phyloP scores from a whole-genome alignment of 1,140 invertebrate species.

The Chrysomallon squamiferum region DNA sequence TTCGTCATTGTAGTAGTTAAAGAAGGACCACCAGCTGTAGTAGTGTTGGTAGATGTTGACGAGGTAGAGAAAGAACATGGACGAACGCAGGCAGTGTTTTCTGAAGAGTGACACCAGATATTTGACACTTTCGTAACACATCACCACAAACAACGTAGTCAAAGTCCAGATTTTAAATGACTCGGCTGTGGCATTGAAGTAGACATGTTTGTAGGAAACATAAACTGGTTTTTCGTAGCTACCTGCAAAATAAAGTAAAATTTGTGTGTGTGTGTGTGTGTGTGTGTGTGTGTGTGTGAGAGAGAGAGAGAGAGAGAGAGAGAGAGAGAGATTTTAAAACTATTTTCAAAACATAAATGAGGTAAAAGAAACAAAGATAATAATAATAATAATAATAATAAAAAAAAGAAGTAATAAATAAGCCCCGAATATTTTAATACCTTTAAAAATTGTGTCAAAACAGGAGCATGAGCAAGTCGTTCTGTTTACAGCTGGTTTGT shows the following conservation, averaged over 20 bases:
- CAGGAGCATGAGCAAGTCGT: slow-evolving; percentile 78
- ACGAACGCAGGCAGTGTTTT: slow-evolving; percentile 63
- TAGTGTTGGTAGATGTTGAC: slow-evolving; percentile 81
- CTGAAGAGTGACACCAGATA: slow-evolving; percentile 69
- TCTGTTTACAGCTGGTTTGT: slow-evolving; percentile 72
- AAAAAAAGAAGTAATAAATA: no score
- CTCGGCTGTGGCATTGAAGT: slow-evolving; percentile 80
- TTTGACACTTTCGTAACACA: slow-evolving; percentile 76
- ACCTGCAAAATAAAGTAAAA: slow-evolving; percentile 65
- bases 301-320: no score
- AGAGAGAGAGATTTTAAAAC: no score
- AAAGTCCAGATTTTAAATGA: slow-evolving; percentile 80
- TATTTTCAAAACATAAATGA: no score
- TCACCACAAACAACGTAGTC: slow-evolving; percentile 73
- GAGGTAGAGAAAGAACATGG: slow-evolving; percentile 76
- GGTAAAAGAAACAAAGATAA: no score
- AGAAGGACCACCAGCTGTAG: slow-evolving; percentile 82
- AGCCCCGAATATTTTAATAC: no score
- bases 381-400: neutral
- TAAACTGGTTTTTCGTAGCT: slow-evolving; percentile 72
- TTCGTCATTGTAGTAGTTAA: slow-evolving; percentile 84
- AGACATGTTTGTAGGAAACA: slow-evolving; percentile 77
- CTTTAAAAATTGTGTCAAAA: slow-evolving; percentile 84
- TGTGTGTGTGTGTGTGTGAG: no score
- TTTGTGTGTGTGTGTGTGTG: no score